phyloP scores from a whole-genome alignment of 2,797 vertebrate genomes.

The Tragopan temminckii region DNA sequence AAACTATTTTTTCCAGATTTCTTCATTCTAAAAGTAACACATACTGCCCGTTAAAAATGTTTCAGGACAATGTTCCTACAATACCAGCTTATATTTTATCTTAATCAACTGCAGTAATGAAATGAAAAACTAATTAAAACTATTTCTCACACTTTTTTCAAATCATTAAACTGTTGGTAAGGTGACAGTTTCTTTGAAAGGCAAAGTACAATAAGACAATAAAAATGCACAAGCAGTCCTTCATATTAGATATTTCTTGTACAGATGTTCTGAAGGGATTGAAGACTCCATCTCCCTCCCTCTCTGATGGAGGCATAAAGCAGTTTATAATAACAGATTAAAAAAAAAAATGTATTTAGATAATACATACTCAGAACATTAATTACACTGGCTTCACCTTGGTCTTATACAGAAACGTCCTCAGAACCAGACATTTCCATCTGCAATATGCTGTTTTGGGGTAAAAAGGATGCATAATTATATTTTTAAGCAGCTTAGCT shows the following conservation, averaged over 20 bases:
- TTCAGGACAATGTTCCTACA: background rate
- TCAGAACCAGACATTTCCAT: background rate
- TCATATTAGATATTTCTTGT: constrained; percentile 20
- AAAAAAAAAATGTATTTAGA: constrained; percentile 5
- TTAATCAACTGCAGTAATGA: constrained; percentile 16
- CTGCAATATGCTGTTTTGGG: background rate
- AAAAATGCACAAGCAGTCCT: constrained; percentile 29
- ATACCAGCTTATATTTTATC: constrained; percentile 8
- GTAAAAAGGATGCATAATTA: background rate
- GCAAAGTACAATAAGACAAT: constrained; percentile 32
- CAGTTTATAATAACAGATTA: constrained; percentile 49
- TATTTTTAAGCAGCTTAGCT: background rate
- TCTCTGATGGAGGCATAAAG: constrained; percentile 34
- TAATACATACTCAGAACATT: constrained; percentile 53
- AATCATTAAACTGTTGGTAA: background rate
- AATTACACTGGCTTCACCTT: constrained; percentile 63
- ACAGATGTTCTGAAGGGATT: constrained; percentile 68
- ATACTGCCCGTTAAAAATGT: background rate
- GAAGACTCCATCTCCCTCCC: constrained; percentile 9
- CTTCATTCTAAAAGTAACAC: constrained; percentile 13
- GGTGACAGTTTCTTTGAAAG: constrained; percentile 17
- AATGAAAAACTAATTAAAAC: constrained; percentile 14
- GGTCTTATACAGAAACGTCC: constrained; percentile 22
- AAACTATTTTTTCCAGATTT: background rate
- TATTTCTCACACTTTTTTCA: constrained; percentile 3